Evolutionary conservation across 2,797 vertebrate species (phyloP), one percentile per base, ranked within the genome.

Genomic region (Knipowitschia caucasica): DNA sequence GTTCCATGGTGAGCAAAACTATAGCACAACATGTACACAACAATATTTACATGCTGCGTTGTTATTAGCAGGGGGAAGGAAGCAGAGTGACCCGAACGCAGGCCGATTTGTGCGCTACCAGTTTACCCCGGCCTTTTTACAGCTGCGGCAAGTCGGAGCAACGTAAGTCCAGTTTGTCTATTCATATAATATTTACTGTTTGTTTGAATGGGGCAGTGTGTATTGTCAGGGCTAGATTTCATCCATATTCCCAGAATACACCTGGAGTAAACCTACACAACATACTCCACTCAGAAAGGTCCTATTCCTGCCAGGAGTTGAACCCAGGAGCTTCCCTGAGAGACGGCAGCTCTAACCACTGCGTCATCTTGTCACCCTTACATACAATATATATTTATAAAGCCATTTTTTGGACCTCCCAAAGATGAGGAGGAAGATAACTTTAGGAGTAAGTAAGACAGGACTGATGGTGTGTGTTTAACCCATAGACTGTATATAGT

Each of bases 41-140:
- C 7, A 26, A 7, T 45, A 45, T 5, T 46, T 5, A 46, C 1
- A 9, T 30, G 5, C n/a, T 31, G 43, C 31, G 11, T 69, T 10
- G 8, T 51, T 11, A 69, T 21, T 10, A 91, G 58, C 91, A 43
- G 85, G 91, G 69, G 92, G 89, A 58, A 92, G 84, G 80, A 94
- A 92, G 78, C 93, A 95, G 1, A 75, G 92, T 24, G 96, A 98
- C 87, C 93, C 94, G 62, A 98, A 95, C 6, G 93, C 94, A 0
- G 96, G 96, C 0, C 94, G 96, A 17, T 98, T 99, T 53, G 95
- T 98, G 25, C 90, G 95, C 58, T 99, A 99, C 67, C 96, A 98
- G 87, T 98, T 99, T 80, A 98, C 95, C 2, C 96, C 96, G 0
- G 94, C 96, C 49, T 99, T 99, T 59, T 92, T 99, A 52, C 86